phyloP scores from a whole-genome alignment of 2,113 vertebrate genomes.

The Triplophysa rosa region DNA sequence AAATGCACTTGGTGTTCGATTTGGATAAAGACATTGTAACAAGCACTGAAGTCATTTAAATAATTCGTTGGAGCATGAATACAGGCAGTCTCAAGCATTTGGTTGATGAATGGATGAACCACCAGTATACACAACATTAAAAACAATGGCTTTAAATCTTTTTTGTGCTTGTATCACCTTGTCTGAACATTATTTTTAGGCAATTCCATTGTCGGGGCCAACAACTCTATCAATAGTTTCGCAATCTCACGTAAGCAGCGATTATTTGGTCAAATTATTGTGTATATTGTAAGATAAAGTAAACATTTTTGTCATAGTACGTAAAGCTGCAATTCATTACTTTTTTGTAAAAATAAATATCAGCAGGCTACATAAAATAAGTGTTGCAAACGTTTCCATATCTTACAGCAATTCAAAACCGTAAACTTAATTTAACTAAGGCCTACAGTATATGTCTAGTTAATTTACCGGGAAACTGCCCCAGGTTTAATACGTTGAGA shows the following conservation, averaged over 20 bases:
- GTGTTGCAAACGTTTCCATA: too few relatives aligned
- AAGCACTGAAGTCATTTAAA: constrained; percentile 79
- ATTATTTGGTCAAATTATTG: background rate
- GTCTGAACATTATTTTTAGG: background rate
- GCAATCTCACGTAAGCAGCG: background rate
- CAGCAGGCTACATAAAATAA: too few relatives aligned
- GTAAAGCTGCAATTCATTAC: too few relatives aligned
- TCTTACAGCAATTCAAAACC: too few relatives aligned
- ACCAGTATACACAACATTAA: constrained; percentile 92
- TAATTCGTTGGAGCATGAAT: constrained; percentile 82
- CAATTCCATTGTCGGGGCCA: background rate
- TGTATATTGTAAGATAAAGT: too few relatives aligned
- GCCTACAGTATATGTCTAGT: too few relatives aligned
- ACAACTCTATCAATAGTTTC: too few relatives aligned
- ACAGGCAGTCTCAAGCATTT: constrained; percentile 85
- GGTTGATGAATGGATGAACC: constrained; percentile 87
- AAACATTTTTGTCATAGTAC: too few relatives aligned
- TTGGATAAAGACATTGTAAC: constrained; percentile 81
- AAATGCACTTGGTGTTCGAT: constrained; percentile 85
- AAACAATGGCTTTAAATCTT: constrained; percentile 62
- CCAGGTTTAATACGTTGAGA: too few relatives aligned
- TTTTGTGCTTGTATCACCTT: background rate
- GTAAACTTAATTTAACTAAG: too few relatives aligned
- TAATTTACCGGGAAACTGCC: too few relatives aligned
- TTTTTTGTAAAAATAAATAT: background rate